These are phyloP conservation scores for Dolichallabes microphthalmus DNA, from an alignment of 2,113 vertebrate genomes.

Conservation along the genomic window DNA sequence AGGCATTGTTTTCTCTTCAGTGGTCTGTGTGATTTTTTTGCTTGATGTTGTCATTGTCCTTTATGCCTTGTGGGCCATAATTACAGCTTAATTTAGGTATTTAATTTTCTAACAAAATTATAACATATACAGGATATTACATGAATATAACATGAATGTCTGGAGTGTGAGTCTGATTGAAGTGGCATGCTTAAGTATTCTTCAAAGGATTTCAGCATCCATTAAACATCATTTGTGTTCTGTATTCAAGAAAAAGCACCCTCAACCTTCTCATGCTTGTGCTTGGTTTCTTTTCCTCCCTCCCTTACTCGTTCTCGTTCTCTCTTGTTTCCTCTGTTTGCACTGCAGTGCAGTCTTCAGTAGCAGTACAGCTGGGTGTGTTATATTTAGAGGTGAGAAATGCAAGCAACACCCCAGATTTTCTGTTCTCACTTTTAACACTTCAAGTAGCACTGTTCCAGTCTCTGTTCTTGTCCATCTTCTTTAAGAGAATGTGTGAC, in stretches of 20 bases:
- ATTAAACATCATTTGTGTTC: conserved; percentile 23
- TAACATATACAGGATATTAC: neutral
- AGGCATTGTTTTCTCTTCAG: neutral
- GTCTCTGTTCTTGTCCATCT: neutral
- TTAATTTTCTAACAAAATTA: neutral
- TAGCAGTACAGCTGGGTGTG: conserved; percentile 50
- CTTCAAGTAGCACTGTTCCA: conserved; percentile 16
- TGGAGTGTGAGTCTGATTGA: conserved; percentile 36
- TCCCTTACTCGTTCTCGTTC: neutral
- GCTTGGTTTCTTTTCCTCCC: neutral
- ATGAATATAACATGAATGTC: neutral
- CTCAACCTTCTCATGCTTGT: neutral
- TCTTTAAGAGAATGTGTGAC: conserved; percentile 11
- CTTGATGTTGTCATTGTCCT: neutral
- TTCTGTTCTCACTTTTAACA: conserved; percentile 37
- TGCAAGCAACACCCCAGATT: conserved; percentile 48
- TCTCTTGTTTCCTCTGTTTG: conserved; percentile 16
- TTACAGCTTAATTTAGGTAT: neutral
- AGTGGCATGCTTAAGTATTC: neutral
- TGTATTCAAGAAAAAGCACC: conserved; percentile 25
- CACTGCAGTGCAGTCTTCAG: conserved; percentile 52
- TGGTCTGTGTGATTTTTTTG: neutral
- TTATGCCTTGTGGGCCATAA: neutral
- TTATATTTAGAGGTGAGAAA: conserved; percentile 56
- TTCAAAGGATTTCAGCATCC: conserved; percentile 32